A percentile compares a stretch with the other conserved stretches of the same genome.
Evolutionary conservation across 2,113 vertebrate genomes (phyloP).

Genomic region (Tricholaema leucomelas): DNA sequence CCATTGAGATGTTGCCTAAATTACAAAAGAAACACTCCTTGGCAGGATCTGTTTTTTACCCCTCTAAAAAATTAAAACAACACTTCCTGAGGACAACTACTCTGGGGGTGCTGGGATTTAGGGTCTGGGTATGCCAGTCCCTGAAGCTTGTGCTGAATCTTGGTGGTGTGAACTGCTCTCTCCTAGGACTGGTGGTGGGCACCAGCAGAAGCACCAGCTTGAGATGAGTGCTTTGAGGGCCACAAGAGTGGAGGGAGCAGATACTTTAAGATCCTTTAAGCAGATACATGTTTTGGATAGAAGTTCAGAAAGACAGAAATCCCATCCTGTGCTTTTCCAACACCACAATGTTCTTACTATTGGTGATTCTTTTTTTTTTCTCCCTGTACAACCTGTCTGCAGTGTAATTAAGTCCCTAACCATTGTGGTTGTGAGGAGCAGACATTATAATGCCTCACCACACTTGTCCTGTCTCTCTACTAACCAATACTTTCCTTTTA

Average conservation of each 20-base stretch:
- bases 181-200: background rate
- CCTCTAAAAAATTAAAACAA: background rate
- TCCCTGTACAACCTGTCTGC: background rate
- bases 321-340: background rate
- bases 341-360: background rate
- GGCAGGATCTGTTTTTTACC: background rate
- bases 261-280: no score
- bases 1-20: background rate
- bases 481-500: background rate
- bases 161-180: background rate
- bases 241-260: no score
- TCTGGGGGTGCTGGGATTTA: background rate
- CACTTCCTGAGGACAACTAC: background rate
- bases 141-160: background rate
- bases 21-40: background rate
- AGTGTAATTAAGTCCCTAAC: background rate
- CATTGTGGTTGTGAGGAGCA: background rate
- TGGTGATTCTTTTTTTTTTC: background rate
- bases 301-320: background rate
- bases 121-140: background rate
- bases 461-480: background rate
- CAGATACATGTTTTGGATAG: background rate
- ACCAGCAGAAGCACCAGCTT: background rate
- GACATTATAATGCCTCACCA: background rate
- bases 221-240: background rate